phyloP scores from a whole-genome alignment of 2,888 invertebrate species.

The Cordilura impudica region DNA sequence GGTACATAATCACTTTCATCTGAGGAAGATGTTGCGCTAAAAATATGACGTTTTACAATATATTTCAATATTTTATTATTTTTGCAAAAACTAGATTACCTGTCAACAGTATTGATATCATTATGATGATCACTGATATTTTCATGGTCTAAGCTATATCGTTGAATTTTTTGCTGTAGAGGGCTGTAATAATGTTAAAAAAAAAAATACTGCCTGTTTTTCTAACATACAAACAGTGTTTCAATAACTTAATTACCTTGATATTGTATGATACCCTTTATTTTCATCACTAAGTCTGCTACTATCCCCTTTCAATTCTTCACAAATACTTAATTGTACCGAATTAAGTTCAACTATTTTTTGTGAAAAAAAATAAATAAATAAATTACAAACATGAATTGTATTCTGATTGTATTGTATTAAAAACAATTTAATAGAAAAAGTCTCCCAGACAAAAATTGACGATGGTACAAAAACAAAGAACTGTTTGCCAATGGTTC shows the following conservation, averaged over 20 bases:
- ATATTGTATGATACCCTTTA: background rate
- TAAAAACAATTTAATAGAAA: too few relatives aligned
- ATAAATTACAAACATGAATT: too few relatives aligned
- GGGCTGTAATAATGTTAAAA: background rate
- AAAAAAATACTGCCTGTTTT: background rate
- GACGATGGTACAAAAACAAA: too few relatives aligned
- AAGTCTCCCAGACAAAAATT: too few relatives aligned
- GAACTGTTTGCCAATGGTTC: too few relatives aligned
- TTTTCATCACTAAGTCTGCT: background rate
- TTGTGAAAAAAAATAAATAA: too few relatives aligned
- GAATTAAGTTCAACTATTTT: too few relatives aligned
- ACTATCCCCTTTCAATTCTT: too few relatives aligned
- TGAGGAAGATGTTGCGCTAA: slow-evolving; percentile 30
- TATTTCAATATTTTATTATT: background rate
- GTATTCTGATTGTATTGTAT: too few relatives aligned
- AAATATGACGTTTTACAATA: background rate
- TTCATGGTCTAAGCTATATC: background rate
- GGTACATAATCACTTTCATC: slow-evolving; percentile 51
- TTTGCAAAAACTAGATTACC: background rate
- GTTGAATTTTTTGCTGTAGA: too few relatives aligned
- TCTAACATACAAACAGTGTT: background rate
- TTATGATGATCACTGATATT: background rate
- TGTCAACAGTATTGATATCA: background rate
- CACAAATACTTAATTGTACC: too few relatives aligned
- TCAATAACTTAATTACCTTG: background rate